These are phyloP conservation scores for Aramus guarauna DNA, from an alignment of 2,113 vertebrate species.

Conservation along the genomic window DNA sequence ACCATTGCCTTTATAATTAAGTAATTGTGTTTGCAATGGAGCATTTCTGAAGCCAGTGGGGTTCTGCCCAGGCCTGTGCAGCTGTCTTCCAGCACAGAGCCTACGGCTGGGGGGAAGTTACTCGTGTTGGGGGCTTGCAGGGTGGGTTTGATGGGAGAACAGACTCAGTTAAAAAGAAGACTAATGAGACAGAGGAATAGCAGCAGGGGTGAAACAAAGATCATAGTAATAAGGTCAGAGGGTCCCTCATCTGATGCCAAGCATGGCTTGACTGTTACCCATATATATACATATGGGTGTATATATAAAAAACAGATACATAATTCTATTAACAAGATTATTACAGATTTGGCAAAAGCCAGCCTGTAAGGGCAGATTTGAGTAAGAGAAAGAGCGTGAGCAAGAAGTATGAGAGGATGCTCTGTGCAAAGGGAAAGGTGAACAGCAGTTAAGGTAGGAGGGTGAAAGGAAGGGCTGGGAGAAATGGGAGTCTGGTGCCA, in stretches of 20 bases:
- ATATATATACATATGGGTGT: background rate
- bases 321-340: background rate
- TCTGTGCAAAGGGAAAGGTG: background rate
- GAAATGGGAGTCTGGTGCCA: background rate
- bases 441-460: background rate
- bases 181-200: background rate
- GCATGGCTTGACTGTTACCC: background rate
- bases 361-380: background rate
- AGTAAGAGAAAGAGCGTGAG: background rate
- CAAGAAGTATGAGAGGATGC: background rate
- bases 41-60: background rate
- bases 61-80: background rate
- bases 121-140: background rate
- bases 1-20: background rate
- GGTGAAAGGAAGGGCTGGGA: rapidly evolving
- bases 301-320: background rate
- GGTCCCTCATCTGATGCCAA: background rate
- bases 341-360: background rate
- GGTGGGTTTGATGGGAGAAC: background rate
- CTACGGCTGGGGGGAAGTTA: rapidly evolving
- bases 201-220: background rate
- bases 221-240: background rate
- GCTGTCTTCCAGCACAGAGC: background rate
- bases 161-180: background rate
- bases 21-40: background rate